Conservation (phyloP, 2,113 vertebrate genomes). For the Scomber scombrus region DNA sequence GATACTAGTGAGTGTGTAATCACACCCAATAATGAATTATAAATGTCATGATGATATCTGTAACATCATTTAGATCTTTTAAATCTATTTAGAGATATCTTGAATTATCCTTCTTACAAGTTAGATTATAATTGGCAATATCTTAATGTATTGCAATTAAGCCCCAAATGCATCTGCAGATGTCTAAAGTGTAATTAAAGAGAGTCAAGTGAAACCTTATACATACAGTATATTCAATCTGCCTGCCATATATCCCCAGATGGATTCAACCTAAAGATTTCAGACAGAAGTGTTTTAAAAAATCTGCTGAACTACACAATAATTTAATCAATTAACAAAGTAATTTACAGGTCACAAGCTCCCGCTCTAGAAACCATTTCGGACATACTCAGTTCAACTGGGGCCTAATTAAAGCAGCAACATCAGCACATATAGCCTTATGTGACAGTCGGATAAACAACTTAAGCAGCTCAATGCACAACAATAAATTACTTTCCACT, state of each 20-base stretch:
- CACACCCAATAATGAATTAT: too few relatives aligned
- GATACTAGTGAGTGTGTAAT: too few relatives aligned
- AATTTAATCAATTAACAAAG: slow-evolving; percentile 15
- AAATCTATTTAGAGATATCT: too few relatives aligned
- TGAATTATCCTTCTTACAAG: too few relatives aligned
- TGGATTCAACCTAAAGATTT: background rate
- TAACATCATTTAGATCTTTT: too few relatives aligned
- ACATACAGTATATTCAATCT: too few relatives aligned
- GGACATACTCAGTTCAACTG: slow-evolving; percentile 37
- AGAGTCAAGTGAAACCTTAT: too few relatives aligned
- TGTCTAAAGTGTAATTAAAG: too few relatives aligned
- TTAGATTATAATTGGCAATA: too few relatives aligned
- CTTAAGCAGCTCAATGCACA: slow-evolving; percentile 31
- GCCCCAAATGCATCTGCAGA: too few relatives aligned
- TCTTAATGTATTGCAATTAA: too few relatives aligned
- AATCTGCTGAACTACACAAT: background rate
- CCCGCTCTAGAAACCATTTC: slow-evolving; percentile 36
- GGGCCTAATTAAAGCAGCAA: slow-evolving; percentile 65
- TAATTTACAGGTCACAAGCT: slow-evolving; percentile 33
- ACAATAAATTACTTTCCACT: background rate
- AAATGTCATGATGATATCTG: too few relatives aligned
- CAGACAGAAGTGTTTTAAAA: background rate
- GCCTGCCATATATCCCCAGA: background rate
- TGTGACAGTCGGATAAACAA: slow-evolving; percentile 59
- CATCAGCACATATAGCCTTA: slow-evolving; percentile 48